Evolutionary conservation across 2,888 invertebrate genomes (phyloP).

Genomic region (Julus scanicus): DNA sequence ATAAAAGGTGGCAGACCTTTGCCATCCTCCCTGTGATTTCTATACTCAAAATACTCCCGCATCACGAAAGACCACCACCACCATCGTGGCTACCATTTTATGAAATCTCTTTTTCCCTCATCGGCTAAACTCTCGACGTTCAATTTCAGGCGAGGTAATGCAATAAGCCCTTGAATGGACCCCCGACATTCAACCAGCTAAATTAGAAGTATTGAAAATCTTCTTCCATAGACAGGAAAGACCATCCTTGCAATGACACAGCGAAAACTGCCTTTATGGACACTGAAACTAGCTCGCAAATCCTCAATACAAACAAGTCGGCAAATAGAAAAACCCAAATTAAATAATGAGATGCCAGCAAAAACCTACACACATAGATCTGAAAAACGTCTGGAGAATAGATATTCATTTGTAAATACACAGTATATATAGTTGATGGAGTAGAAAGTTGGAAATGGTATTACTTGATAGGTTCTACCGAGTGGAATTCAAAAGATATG

Average conservation of each 20-base stretch:
- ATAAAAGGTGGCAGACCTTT: constrained; percentile 32
- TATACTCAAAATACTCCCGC: constrained; percentile 7
- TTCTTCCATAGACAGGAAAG: neutral
- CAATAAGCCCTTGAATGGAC: constrained; percentile 43
- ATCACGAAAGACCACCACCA: neutral
- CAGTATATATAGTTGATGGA: too few relatives aligned
- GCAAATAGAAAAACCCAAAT: neutral
- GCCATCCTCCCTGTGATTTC: neutral
- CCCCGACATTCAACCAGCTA: neutral
- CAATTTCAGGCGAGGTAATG: constrained; percentile 2
- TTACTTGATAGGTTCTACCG: neutral
- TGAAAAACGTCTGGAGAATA: neutral
- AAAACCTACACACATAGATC: neutral
- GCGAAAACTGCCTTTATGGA: neutral
- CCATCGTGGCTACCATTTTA: neutral
- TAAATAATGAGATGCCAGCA: neutral
- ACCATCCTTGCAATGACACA: neutral
- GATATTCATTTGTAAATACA: too few relatives aligned
- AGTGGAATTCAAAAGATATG: too few relatives aligned
- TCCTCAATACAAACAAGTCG: neutral
- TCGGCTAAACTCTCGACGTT: constrained; percentile 27
- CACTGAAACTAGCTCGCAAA: neutral
- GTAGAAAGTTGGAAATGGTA: neutral
- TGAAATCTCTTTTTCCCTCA: neutral
- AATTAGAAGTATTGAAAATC: constrained; percentile 11